Evolutionary conservation across 1,140 invertebrate species (phyloP), one percentile per base, ranked within the genome.

Genomic region (Arion vulgaris): DNA sequence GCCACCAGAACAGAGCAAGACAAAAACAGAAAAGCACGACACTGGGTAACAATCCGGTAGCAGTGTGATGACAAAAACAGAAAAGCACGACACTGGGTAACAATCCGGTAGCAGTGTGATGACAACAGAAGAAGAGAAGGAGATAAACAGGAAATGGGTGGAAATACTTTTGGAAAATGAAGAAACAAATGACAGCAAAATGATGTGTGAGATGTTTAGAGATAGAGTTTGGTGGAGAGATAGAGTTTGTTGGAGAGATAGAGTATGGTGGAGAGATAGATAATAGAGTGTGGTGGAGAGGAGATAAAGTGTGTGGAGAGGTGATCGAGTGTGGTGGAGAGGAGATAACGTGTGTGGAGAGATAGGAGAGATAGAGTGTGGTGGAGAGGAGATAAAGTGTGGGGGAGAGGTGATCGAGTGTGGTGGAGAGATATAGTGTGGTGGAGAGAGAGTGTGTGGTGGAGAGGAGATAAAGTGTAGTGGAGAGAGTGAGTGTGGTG

Each of bases 331-430:
- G 34, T 9, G 39, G 71, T 9, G n/a, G 62, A 68, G 62, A 68
- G 62, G n/a, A 26, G n/a, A 26, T 9, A 34, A 68, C 11, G 32
- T 9, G 32, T 38, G 51, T 38, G 51, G 49, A 51, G 49, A 66
- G 36, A 68, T n/a, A 66, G 49, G 39, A 32, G 39, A 38, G 66
- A 32, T 36, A 53, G 66, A 38, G 38, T 32, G 39, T 11, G 34
- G 77, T 36, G 49, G 38, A 45, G 66, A 32, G 39, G 77, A 79
- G 53, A 68, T 17, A 45, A 38, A 68, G 62, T 34, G 39, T 26
- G 49, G 38, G 49, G 66, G 77, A 32, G 36, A 41, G 38, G 7
- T 11, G 39, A 26, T 7, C 7, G 32, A 34, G 32, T 13, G 26
- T 9, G 32, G 62, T 13, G 26, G 32, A 34, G n/a, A 68, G 32